Conservation (phyloP, 2,888 invertebrate genomes). For the Conistra vaccinii region DNA sequence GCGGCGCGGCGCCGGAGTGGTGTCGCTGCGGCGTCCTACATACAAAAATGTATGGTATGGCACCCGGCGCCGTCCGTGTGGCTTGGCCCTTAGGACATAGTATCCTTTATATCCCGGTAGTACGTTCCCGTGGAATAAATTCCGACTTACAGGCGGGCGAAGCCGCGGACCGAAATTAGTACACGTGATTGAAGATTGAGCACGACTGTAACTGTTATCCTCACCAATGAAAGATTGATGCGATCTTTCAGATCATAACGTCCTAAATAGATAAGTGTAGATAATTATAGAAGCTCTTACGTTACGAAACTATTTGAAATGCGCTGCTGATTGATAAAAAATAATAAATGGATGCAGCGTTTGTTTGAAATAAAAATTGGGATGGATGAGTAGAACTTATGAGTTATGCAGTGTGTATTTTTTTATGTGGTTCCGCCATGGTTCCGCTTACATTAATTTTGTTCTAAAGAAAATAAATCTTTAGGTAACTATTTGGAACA, state of each 20-base stretch:
- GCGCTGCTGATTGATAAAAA: conserved; percentile 60
- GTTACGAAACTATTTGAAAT: conserved; percentile 52
- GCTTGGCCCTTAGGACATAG: too few species aligned
- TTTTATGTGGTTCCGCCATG: conserved; percentile 19
- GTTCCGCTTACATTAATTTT: conserved; percentile 29
- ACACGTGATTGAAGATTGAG: not conserved
- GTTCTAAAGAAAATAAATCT: conserved; percentile 8
- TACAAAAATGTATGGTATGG: too few species aligned
- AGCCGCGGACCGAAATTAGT: not conserved
- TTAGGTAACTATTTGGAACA: too few species aligned
- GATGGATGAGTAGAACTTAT: conserved; percentile 10
- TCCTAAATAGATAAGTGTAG: conserved; percentile 50
- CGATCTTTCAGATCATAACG: conserved; percentile 42
- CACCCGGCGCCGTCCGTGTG: too few species aligned
- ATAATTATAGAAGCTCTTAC: conserved; percentile 60
- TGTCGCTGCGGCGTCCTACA: too few species aligned
- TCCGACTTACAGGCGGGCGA: not conserved
- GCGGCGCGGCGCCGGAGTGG: too few species aligned
- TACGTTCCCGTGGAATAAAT: not conserved
- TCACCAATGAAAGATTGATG: conserved; percentile 61
- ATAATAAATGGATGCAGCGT: conserved; percentile 49
- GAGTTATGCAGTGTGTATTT: conserved; percentile 2
- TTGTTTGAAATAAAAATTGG: conserved; percentile 40
- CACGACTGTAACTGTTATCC: not conserved
- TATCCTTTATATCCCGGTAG: not conserved